Base-by-base conservation (phyloP, 2,113 vertebrate genomes). In the Potamarius usumacintae region DNA sequence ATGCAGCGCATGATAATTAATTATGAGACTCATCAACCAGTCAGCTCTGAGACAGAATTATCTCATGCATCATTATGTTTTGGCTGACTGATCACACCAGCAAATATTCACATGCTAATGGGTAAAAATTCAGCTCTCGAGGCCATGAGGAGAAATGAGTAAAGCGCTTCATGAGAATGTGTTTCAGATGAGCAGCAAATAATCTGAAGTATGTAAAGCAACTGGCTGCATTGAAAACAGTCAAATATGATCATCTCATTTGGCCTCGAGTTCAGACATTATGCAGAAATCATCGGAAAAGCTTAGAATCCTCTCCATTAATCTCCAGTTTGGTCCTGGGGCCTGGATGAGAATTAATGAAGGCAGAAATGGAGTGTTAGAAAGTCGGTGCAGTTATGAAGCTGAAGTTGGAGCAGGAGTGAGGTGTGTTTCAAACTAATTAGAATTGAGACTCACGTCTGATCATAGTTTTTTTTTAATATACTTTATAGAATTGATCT, bases 1-100 rank as follows among this genome's bases (percentile, higher is more conserved):
- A 67, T 74, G 82, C 55, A 67, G 63, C 48, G 17, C 67, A 52
- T 52, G 62, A 30, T 84, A 84, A 88, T 84, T 88, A 83, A 88
- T 88, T 55, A 78, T 52, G 8, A 27, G 48, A 53, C 25, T 83
- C 71, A 77, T 83, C 69, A 87, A 5, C 42, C 86, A 83, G 81
- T 77, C 69, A 77, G 18, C 57, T 63, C n/a, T 7, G 18, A 60
- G 60, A 55, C 62, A 69, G 27, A 80, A 77, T 76, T 83, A 52
- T 87, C 86, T 83, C 69, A 55, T 22, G 80, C 86, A 63, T 83
- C 78, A 63, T 84, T 84, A 78, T 1, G 30, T 77, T 48, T 55
- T 34, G 18, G 71, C 57, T 78, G 71, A 57, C 62, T 80, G 48
- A 76, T 76, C 86, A 63, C 55, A 74, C 79, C 27, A 71, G 9